Conservation (phyloP, 2,113 vertebrate genomes). For the Balaenoptera acutorostrata region DNA sequence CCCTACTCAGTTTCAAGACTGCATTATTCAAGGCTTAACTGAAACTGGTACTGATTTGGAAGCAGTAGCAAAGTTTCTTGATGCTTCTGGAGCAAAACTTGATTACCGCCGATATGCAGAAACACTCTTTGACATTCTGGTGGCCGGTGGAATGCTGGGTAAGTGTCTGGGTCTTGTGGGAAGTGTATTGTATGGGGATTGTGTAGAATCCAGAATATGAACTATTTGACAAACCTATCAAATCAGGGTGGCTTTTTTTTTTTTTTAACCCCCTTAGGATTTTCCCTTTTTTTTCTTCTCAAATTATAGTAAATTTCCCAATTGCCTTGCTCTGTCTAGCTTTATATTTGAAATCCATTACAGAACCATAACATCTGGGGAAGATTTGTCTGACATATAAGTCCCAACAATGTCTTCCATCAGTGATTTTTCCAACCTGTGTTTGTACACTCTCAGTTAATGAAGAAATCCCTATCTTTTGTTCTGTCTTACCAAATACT, state of each 20-base stretch:
- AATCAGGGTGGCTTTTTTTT: not conserved
- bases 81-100: constrained; percentile 99
- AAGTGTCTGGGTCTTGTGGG: constrained; percentile 68
- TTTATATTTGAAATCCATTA: not conserved
- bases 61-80: constrained; percentile 98
- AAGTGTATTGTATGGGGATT: not conserved
- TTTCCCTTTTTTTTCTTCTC: not conserved
- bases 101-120: constrained; percentile 99
- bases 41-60: constrained; percentile 99
- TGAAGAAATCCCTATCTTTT: not conserved
- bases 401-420: not conserved
- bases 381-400: not conserved
- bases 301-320: not conserved
- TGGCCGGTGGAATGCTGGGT: constrained; percentile 99
- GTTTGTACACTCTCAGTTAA: not conserved
- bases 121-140: constrained; percentile 99
- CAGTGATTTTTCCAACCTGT: not conserved
- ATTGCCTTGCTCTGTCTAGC: not conserved
- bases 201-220: not conserved
- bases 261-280: not conserved
- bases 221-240: not conserved
- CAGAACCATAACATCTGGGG: not conserved
- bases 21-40: constrained; percentile 99
- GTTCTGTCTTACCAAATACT: not conserved
- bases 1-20: constrained; percentile 99